phyloP scores from a whole-genome alignment of 1,140 invertebrate species.

The Lordiphosa collinella region DNA sequence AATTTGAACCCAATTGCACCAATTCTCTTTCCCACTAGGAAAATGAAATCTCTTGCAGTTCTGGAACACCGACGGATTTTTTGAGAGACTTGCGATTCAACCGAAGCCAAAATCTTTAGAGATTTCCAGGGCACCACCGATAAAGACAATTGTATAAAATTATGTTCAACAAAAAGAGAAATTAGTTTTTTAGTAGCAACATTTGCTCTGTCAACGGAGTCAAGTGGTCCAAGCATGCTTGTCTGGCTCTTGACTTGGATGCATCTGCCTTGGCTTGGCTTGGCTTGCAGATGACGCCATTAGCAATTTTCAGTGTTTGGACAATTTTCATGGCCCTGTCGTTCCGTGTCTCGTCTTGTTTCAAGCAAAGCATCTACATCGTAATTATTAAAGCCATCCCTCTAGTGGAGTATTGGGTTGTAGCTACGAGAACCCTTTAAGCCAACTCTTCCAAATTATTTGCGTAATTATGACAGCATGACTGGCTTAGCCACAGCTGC shows the following conservation, averaged over 20 bases:
- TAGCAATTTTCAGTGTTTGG: not conserved
- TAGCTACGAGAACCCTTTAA: conserved; percentile 16
- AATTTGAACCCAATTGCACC: no score
- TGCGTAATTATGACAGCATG: conserved; percentile 54
- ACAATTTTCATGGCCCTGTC: not conserved
- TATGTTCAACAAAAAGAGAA: conserved; percentile 65
- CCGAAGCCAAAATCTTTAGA: no score
- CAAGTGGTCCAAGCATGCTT: conserved; percentile 5
- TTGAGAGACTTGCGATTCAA: no score
- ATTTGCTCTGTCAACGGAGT: conserved; percentile 29
- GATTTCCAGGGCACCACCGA: no score
- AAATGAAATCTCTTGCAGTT: no score
- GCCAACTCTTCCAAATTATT: conserved; percentile 50
- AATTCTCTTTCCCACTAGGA: no score
- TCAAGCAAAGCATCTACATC: no score
- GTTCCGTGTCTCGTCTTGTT: no score
- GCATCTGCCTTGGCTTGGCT: conserved; percentile 1
- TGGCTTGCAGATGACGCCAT: conserved; percentile 9
- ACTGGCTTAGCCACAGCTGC: conserved; percentile 59
- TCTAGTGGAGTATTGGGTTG: not conserved
- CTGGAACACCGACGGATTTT: no score
- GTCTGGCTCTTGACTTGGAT: not conserved
- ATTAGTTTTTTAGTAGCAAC: conserved; percentile 66
- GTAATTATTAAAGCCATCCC: conserved; percentile 37
- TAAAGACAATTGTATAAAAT: conserved; percentile 72